Evolutionary conservation across 2,888 invertebrate species (phyloP).

Genomic region (Trichogramma dendrolimi): DNA sequence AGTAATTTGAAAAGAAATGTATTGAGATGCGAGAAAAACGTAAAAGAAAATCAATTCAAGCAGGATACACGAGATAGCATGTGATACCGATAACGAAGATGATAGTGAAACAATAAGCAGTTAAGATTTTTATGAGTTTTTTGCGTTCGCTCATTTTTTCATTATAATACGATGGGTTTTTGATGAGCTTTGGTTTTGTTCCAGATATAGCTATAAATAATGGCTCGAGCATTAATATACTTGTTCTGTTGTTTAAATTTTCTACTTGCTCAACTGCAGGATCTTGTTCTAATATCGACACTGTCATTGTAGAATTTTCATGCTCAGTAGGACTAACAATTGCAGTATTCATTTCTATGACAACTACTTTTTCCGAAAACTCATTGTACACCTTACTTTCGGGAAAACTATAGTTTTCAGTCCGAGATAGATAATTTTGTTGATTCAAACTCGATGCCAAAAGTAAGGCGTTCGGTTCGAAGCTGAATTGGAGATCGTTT

Average conservation of each 20-base stretch:
- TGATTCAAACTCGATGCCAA: slow-evolving; percentile 7
- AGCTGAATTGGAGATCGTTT: slow-evolving; percentile 33
- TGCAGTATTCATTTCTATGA: too few relatives aligned
- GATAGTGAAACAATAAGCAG: slow-evolving; percentile 58
- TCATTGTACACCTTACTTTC: slow-evolving; percentile 26
- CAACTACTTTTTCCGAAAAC: too few relatives aligned
- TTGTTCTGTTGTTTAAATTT: slow-evolving; percentile 37
- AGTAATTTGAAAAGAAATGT: slow-evolving; percentile 11
- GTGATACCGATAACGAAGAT: slow-evolving; percentile 55
- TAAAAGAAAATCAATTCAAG: slow-evolving; percentile 38
- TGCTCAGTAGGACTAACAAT: too few relatives aligned
- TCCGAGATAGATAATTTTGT: slow-evolving; percentile 19
- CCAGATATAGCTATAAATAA: slow-evolving; percentile 55
- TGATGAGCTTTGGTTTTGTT: slow-evolving; percentile 23
- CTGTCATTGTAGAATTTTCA: not conserved
- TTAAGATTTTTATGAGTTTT: slow-evolving; percentile 57
- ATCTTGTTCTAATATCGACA: not conserved
- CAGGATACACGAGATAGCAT: slow-evolving; percentile 58
- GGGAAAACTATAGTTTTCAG: slow-evolving; percentile 33
- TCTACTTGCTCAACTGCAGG: not conserved
- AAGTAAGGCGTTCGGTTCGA: slow-evolving; percentile 36
- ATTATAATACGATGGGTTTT: not conserved
- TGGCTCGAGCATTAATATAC: slow-evolving; percentile 55
- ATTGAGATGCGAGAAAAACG: too few relatives aligned
- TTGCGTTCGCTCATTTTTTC: slow-evolving; percentile 35